Base-by-base conservation (phyloP, 2,888 invertebrate species). In the Agonopterix arenella region DNA sequence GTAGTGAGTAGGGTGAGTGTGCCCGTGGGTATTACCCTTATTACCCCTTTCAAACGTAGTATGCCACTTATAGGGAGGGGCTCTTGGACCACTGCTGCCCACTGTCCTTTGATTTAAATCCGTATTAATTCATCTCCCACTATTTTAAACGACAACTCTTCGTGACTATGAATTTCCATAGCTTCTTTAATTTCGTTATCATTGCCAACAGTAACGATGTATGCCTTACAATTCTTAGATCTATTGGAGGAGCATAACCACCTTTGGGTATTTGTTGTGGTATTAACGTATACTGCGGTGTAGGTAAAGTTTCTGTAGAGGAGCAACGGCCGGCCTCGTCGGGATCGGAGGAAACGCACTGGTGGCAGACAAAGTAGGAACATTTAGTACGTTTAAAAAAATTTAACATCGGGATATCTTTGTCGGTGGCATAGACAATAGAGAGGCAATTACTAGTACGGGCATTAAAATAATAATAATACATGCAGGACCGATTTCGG, bases 241-340 rank as follows among this genome's bases (percentile, higher is more conserved):
- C n/a, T 40, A 5, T n/a, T 9, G 40, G 40, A 40, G 0, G 40
- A 40, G n/a, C 40, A 40, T 4, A 9, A 9, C 40, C 40, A 40
- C n/a, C 40, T 40, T 4, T 40, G 40, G 75, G 80, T 40, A 40
- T 40, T 40, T 40, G 9, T 40, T 10, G n/a, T 40, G 28, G 28
- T 9, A 45, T 76, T 64, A 2, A 80, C 77, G 48, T 66, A 76
- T 54, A 68, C 73, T 0, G 80, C 71, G 4, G n/a, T n/a, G 54
- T 82, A 83, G 1, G 80, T 80, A 51, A 81, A 75, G 46, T 74
- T 68, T 45, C 66, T 68, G 60, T 74, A 79, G 49, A 79, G 52
- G 40, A 83, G 64, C 47, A 83, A 55, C 8, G 74, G 68, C 2
- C 77, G 70, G 8, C 83, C 80, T 28, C 75, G 66, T 10, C n/a